These are phyloP conservation scores for Acanthurus lineatus DNA, from an alignment of 2,797 vertebrate species.

Conservation along the genomic window DNA sequence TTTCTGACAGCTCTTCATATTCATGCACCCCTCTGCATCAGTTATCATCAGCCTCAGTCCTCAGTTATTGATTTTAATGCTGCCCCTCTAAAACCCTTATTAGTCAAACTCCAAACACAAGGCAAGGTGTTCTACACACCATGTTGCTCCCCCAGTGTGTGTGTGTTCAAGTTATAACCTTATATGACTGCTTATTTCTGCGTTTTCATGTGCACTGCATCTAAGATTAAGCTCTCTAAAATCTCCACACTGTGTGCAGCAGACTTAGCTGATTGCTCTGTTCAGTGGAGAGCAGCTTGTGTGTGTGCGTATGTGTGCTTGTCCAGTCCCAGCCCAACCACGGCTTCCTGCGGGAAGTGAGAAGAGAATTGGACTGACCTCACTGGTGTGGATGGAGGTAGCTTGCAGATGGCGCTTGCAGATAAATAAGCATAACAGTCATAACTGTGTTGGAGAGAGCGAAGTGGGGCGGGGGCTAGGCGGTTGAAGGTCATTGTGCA, in stretches of 20 bases:
- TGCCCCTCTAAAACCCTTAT: not conserved
- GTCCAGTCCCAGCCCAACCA: slow-evolving; percentile 40
- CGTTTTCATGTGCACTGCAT: not conserved
- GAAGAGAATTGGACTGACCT: slow-evolving; percentile 72
- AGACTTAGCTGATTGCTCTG: slow-evolving; percentile 34
- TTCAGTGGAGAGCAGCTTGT: slow-evolving; percentile 27
- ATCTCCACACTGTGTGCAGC: slow-evolving; percentile 30
- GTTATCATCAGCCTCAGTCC: not conserved
- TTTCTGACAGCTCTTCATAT: not conserved
- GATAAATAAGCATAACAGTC: slow-evolving; percentile 66
- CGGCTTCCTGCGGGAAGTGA: slow-evolving; percentile 75
- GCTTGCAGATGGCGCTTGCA: slow-evolving; percentile 66
- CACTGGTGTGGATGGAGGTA: slow-evolving; percentile 55
- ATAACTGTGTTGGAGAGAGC: slow-evolving; percentile 34
- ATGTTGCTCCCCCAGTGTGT: slow-evolving; percentile 13
- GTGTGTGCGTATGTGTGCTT: slow-evolving; percentile 33
- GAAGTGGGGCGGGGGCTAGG: not conserved
- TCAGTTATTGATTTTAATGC: not conserved
- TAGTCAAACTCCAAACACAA: not conserved
- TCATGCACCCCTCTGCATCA: not conserved
- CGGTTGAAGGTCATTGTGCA: slow-evolving; percentile 39
- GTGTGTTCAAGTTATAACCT: slow-evolving; percentile 3
- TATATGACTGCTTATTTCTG: not conserved
- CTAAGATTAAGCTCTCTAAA: slow-evolving; percentile 26
- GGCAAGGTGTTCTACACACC: not conserved